Evolutionary conservation across 1,140 invertebrate genomes (phyloP).

Genomic region (Melitaea cinxia): DNA sequence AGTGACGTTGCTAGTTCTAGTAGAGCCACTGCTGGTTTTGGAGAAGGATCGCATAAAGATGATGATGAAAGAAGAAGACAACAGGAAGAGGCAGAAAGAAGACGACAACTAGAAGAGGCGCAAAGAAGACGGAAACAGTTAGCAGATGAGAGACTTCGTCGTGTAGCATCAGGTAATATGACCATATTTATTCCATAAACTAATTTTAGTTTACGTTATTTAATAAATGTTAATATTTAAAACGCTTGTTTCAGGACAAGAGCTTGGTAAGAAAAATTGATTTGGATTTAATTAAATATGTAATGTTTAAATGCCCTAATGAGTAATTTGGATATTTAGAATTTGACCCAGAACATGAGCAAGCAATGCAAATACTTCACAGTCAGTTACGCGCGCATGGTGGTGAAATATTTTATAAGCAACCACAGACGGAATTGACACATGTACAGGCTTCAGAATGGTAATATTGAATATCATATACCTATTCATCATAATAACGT

Average conservation of each 20-base stretch:
- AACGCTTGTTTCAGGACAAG: neutral
- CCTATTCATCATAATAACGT: neutral
- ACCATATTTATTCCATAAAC: too few species aligned
- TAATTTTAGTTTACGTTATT: too few species aligned
- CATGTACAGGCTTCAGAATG: slow-evolving; percentile 57
- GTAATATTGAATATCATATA: slow-evolving; percentile 29
- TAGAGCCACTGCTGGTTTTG: neutral
- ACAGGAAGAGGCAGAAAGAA: neutral
- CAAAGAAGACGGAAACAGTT: neutral
- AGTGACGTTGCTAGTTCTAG: neutral
- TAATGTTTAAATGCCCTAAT: neutral
- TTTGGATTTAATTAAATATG: neutral
- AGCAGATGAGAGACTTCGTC: neutral
- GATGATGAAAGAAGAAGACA: neutral
- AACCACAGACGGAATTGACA: slow-evolving; percentile 52
- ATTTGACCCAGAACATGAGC: slow-evolving; percentile 48
- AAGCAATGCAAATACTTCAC: slow-evolving; percentile 51
- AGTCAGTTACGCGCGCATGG: slow-evolving; percentile 45
- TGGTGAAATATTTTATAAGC: slow-evolving; percentile 55
- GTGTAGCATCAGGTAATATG: neutral
- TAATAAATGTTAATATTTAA: too few species aligned
- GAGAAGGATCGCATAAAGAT: neutral
- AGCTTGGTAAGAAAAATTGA: neutral
- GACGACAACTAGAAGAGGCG: neutral
- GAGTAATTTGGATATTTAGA: slow-evolving; percentile 22